phyloP scores from a whole-genome alignment of 2,797 vertebrate species.

The Muraenolepis orangiensis region DNA sequence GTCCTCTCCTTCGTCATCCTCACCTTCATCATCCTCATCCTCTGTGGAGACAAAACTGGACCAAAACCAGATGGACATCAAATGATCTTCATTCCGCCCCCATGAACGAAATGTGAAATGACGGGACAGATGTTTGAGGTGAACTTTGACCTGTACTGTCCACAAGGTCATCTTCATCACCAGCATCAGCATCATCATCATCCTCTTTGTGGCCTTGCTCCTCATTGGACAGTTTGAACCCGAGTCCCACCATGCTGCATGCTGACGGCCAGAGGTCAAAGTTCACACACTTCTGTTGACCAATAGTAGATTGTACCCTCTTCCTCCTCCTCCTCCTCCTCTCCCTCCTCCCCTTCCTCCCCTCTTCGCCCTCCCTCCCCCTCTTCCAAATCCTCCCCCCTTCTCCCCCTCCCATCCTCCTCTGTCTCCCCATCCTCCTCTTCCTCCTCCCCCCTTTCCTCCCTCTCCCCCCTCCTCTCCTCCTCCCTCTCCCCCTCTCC shows the following conservation, averaged over 20 bases:
- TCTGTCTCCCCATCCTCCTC: too few species aligned
- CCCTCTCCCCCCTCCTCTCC: constrained; percentile 78
- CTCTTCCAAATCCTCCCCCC: too few species aligned
- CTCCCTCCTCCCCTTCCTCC: constrained; percentile 63
- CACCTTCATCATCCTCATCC: constrained; percentile 23
- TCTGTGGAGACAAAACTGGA: background rate
- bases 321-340: constrained; percentile 47
- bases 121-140: background rate
- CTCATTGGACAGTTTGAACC: background rate
- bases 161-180: background rate
- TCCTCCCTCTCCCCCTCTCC: too few species aligned
- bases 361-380: constrained; percentile 79
- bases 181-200: background rate
- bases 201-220: background rate
- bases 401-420: too few species aligned
- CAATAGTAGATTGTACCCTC: background rate
- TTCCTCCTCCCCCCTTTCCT: constrained; percentile 63
- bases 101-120: background rate
- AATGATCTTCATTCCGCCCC: background rate
- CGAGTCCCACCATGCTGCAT: background rate
- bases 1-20: constrained; percentile 46
- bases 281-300: background rate
- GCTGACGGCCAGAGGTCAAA: background rate
- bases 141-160: background rate
- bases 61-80: background rate